Base-by-base conservation (phyloP, 30 jellyfish, hydroid and myxozoan genomes). In the Morbakka virulenta region DNA sequence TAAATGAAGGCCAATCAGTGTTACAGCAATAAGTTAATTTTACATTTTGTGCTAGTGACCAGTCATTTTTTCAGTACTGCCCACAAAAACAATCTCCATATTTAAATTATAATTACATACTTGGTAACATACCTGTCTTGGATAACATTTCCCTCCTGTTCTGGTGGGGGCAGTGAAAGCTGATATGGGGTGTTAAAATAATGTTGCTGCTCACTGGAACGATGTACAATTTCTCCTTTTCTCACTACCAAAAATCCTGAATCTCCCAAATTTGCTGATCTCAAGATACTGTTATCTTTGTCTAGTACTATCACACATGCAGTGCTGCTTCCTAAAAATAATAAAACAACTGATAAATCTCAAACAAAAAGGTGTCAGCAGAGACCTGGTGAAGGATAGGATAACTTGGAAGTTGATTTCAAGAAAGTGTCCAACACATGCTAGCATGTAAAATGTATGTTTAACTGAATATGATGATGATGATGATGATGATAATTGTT, bases 261-360 rank as follows among this genome's bases (percentile, higher is more conserved):
- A 70, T 86, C 96, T 11, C 96, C 96, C 35, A 76, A 51, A 71
- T 86, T 86, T 32, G 96, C 96, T 31, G 91, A 77, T 33, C 77
- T 77, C 70, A 78, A 63, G 3, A 32, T 62, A 47, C 67, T 71
- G 11, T 61, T 70, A 25, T 86, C 71, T 63, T 77, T 77, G 77
- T 86, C 96, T 64, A 86, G 69, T 28, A 86, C 96, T 28, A 86
- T 74, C 25, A 86, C 91, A 69, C 91, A 86, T 2, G 96, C 96
- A 0, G 96, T 86, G 83, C 91, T 86, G 75, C 91, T 86, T 1
- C 96, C 96, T 75, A 48, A 21, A 75, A 28, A 6, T 41, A 41
- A 41, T 41, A 41, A 41, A 9, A 24, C 24, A 13, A 57, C 12
- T 11, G 22, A 11, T 6, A 57, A 4, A 57, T 24, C 61, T 9